These are phyloP conservation scores for Macquaria australasica DNA, from an alignment of 2,113 vertebrate species.

Conservation along the genomic window DNA sequence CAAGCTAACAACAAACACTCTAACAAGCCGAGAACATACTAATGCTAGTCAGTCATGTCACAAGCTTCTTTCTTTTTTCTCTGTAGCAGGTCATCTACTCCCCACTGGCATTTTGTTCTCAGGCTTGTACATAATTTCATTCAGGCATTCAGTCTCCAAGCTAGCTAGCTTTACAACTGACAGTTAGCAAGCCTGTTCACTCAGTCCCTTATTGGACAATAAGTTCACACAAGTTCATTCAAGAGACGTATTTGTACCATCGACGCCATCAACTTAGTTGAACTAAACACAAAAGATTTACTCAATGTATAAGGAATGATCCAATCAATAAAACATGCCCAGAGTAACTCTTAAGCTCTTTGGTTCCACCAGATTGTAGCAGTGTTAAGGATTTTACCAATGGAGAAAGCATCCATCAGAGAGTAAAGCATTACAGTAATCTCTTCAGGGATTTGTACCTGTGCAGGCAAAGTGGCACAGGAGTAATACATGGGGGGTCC, in stretches of 20 bases:
- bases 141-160: background rate
- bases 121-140: background rate
- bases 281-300: background rate
- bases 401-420: background rate
- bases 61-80: background rate
- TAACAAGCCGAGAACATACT: background rate
- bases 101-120: background rate
- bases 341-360: background rate
- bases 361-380: background rate
- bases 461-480: conserved; percentile 94
- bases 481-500: conserved; percentile 90
- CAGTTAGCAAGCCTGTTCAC: background rate
- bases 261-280: background rate
- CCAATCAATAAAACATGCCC: conserved; percentile 1
- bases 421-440: conserved; percentile 12
- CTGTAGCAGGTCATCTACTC: background rate
- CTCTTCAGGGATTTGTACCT: conserved; percentile 63
- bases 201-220: background rate
- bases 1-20: background rate
- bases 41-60: background rate
- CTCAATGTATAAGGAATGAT: background rate
- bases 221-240: background rate
- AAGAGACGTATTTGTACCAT: background rate
- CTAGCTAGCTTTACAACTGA: background rate
- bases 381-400: background rate